A percentile compares a stretch with the other conserved stretches of the same genome.
phyloP scores from a whole-genome alignment of 2,888 invertebrate genomes.

The Hybos culiciformis region DNA sequence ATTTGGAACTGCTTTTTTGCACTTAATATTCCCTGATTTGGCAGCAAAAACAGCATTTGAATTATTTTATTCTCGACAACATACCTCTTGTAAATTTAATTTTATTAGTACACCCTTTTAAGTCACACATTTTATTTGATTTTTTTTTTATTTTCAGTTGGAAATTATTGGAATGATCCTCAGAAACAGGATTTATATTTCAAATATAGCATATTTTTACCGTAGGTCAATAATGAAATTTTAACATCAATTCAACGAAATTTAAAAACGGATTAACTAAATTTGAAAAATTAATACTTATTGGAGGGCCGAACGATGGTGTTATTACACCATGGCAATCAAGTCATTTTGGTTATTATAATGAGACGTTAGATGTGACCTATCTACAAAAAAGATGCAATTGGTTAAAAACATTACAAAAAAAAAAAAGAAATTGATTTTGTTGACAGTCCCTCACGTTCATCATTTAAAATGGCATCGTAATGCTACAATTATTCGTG shows the following conservation, averaged over 20 bases:
- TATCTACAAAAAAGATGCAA: conserved; percentile 61
- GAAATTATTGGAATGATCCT: conserved; percentile 91
- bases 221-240: conserved; percentile 70
- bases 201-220: conserved; percentile 63
- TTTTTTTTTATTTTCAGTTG: too few relatives aligned
- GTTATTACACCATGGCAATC: conserved; percentile 94
- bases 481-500: conserved; percentile 46
- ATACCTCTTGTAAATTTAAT: too few relatives aligned
- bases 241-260: conserved; percentile 44
- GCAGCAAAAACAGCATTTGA: conserved; percentile 70
- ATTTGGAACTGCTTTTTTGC: conserved; percentile 79
- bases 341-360: conserved; percentile 79
- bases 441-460: conserved; percentile 62
- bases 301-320: conserved; percentile 85
- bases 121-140: too few relatives aligned
- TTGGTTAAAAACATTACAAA: conserved; percentile 68
- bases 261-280: conserved; percentile 61
- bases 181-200: conserved; percentile 62
- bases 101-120: too few relatives aligned
- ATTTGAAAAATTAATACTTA: conserved; percentile 61
- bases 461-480: conserved; percentile 75
- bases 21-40: conserved; percentile 68
- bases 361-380: conserved; percentile 55
- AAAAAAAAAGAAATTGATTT: conserved; percentile 45
- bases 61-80: conserved; percentile 75